Conservation (phyloP, 1,140 invertebrate species). For the Piezodorus guildinii region DNA sequence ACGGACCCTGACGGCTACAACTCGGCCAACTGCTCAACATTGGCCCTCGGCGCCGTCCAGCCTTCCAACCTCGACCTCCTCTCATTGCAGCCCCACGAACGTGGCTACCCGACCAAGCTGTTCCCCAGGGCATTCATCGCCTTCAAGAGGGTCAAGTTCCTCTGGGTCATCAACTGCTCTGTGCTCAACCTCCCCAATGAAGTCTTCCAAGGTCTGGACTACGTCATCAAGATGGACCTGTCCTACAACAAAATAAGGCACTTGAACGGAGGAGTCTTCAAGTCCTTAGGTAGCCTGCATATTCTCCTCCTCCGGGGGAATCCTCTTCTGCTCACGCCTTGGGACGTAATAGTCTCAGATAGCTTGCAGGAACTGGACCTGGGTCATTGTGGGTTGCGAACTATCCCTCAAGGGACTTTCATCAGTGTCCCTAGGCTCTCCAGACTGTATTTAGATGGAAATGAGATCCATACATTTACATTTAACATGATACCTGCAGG, state of each 20-base stretch:
- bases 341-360: conserved; percentile 26
- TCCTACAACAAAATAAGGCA: conserved; percentile 59
- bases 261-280: conserved; percentile 40
- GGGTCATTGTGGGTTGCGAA: conserved; percentile 25
- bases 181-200: conserved; percentile 54
- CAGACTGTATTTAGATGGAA: conserved; percentile 25
- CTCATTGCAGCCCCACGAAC: conserved; percentile 8
- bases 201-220: conserved; percentile 59
- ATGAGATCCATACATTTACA: conserved; percentile 25
- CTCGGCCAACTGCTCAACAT: conserved; percentile 22
- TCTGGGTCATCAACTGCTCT: conserved; percentile 50
- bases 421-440: conserved; percentile 23
- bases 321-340: conserved; percentile 22
- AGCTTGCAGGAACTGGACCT: conserved; percentile 27
- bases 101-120: conserved; percentile 10
- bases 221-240: conserved; percentile 75
- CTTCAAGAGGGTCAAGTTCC: conserved; percentile 25
- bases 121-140: conserved; percentile 23
- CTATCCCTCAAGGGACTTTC: conserved; percentile 24
- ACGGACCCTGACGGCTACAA: conserved; percentile 16
- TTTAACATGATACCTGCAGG: conserved; percentile 26
- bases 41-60: neutral
- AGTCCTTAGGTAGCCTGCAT: conserved; percentile 20
- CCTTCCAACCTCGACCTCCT: conserved; percentile 16
- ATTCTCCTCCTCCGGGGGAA: conserved; percentile 27